phyloP scores from a whole-genome alignment of 2,888 invertebrate genomes.

The Coremacera marginata region DNA sequence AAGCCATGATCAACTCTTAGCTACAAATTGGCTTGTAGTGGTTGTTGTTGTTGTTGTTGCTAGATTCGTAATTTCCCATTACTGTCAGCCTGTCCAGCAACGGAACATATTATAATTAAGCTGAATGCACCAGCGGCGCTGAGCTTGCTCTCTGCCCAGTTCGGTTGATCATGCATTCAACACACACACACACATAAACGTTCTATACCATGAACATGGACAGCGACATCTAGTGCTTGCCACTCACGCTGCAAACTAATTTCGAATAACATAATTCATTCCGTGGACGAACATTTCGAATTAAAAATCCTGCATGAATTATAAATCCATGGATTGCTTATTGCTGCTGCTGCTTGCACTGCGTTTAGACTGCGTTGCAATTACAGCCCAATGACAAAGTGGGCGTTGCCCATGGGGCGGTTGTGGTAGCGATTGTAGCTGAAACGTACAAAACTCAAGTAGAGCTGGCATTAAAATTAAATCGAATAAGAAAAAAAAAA shows the following conservation, averaged over 20 bases:
- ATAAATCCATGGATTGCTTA: conserved; percentile 29
- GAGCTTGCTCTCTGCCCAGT: conserved; percentile 42
- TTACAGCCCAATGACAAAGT: conserved; percentile 35
- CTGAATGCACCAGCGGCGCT: conserved; percentile 67
- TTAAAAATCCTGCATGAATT: conserved; percentile 40
- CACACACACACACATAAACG: not conserved
- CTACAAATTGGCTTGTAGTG: not conserved
- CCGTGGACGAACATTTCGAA: conserved; percentile 33
- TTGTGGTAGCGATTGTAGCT: not conserved
- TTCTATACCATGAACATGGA: not conserved
- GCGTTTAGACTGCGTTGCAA: conserved; percentile 5
- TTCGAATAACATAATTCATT: conserved; percentile 68
- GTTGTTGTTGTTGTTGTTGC: conserved; percentile 9
- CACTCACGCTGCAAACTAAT: conserved; percentile 60
- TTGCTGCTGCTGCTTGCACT: not conserved
- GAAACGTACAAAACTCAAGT: not conserved
- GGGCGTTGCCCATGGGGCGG: conserved; percentile 26
- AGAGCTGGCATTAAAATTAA: not conserved
- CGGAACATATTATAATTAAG: conserved; percentile 62
- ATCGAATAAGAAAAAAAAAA: not conserved
- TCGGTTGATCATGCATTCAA: not conserved
- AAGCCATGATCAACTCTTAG: conserved; percentile 10
- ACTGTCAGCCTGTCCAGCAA: conserved; percentile 38
- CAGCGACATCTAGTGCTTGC: conserved; percentile 1
- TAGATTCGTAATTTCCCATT: conserved; percentile 41